These are phyloP conservation scores for Zhuqinia jingwanae DNA, from an alignment of 2,888 invertebrate genomes.

Conservation along the genomic window DNA sequence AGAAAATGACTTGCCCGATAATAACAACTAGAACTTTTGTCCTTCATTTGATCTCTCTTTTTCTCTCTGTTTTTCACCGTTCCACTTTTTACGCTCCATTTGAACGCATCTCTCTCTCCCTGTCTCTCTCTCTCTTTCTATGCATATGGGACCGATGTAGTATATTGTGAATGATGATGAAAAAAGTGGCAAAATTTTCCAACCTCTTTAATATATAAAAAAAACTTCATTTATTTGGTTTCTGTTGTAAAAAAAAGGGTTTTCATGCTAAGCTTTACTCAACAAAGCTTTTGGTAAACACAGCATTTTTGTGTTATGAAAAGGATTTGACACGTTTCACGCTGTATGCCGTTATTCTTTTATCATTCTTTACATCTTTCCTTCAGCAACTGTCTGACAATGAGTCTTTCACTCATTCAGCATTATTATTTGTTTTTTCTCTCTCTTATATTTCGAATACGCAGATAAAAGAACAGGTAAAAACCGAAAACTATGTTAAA, in stretches of 20 bases:
- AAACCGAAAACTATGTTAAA: no score
- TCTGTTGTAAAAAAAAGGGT: not conserved
- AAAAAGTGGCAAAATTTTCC: not conserved
- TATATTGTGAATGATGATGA: no score
- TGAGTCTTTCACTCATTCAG: no score
- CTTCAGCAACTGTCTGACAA: not conserved
- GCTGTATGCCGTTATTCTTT: not conserved
- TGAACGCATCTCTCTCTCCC: no score
- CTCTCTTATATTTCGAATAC: no score
- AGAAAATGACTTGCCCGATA: constrained; percentile 67
- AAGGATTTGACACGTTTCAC: constrained; percentile 5
- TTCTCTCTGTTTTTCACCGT: constrained; percentile 52
- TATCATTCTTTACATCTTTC: not conserved
- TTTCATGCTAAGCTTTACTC: not conserved
- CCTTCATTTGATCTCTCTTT: constrained; percentile 66
- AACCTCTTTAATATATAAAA: constrained; percentile 43
- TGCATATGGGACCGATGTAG: not conserved
- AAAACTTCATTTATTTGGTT: not conserved
- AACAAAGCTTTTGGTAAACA: not conserved
- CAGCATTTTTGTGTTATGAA: not conserved
- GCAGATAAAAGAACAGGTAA: no score
- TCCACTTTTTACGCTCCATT: constrained; percentile 58
- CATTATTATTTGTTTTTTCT: no score
- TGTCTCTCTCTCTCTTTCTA: no score
- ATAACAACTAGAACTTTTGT: constrained; percentile 68